phyloP scores from a whole-genome alignment of 2,797 vertebrate species.

The Botia kubotai region DNA sequence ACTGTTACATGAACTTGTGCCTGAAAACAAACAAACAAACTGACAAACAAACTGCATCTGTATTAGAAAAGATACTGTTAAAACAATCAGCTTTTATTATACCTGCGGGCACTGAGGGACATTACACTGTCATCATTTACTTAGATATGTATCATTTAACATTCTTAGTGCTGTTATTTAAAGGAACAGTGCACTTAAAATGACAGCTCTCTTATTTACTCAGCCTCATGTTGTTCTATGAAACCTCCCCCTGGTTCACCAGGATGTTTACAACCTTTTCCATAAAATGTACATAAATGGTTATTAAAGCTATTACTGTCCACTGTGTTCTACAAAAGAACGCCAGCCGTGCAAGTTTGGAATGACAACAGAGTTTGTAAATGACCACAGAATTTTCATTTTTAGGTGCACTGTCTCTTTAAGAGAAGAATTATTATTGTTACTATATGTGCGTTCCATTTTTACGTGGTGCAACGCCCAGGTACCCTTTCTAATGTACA shows the following conservation, averaged over 20 bases:
- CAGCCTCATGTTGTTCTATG: not conserved
- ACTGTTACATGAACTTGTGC: constrained; percentile 87
- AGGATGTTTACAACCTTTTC: not conserved
- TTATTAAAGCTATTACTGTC: not conserved
- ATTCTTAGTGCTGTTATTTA: constrained; percentile 42
- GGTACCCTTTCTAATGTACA: constrained; percentile 74
- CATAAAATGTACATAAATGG: not conserved
- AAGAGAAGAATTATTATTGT: constrained; percentile 3
- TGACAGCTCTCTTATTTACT: constrained; percentile 10
- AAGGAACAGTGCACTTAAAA: constrained; percentile 20
- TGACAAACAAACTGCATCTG: constrained; percentile 74
- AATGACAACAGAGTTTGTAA: not conserved
- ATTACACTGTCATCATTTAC: constrained; percentile 51
- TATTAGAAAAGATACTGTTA: constrained; percentile 76
- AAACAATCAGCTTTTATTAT: constrained; percentile 77
- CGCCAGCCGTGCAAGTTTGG: not conserved
- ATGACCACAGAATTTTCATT: not conserved
- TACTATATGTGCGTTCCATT: constrained; percentile 26
- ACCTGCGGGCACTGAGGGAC: constrained; percentile 70
- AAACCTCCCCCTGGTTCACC: no score
- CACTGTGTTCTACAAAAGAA: not conserved
- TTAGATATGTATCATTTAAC: constrained; percentile 37
- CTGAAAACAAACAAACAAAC: constrained; percentile 82
- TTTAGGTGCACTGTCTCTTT: not conserved
- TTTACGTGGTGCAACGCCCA: constrained; percentile 63